A percentile compares a stretch with the other conserved stretches of the same genome.
Conservation (phyloP, 2,888 invertebrate species). For the Apoda limacodes region DNA sequence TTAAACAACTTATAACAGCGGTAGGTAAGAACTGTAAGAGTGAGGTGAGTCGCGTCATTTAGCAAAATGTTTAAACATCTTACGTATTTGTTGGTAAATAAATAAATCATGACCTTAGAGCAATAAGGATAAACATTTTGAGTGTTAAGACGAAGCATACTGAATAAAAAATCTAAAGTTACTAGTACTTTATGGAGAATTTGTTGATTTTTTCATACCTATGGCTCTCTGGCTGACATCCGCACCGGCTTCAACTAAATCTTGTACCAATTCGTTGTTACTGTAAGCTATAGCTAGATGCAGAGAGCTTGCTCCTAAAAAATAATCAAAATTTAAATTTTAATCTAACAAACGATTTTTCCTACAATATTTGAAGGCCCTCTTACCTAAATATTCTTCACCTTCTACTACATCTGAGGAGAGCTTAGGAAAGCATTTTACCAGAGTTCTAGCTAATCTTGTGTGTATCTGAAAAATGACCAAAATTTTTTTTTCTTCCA, state of each 20-base stretch:
- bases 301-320: slow-evolving; percentile 87
- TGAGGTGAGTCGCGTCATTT: too few relatives aligned
- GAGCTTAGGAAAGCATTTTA: slow-evolving; percentile 91
- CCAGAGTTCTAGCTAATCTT: slow-evolving; percentile 86
- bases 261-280: slow-evolving; percentile 94
- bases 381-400: slow-evolving; percentile 95
- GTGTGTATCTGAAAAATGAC: slow-evolving; percentile 70
- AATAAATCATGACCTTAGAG: too few relatives aligned
- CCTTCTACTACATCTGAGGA: slow-evolving; percentile 96
- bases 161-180: background rate
- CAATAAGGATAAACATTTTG: too few relatives aligned
- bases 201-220: too few relatives aligned
- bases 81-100: too few relatives aligned
- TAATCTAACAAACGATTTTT: too few relatives aligned
- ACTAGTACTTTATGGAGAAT: slow-evolving; percentile 14
- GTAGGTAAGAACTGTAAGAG: too few relatives aligned
- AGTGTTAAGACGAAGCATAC: too few relatives aligned
- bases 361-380: too few relatives aligned
- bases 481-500: too few relatives aligned
- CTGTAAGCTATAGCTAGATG: slow-evolving; percentile 97
- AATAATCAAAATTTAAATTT: background rate
- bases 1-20: too few relatives aligned
- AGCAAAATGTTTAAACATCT: too few relatives aligned
- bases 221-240: slow-evolving; percentile 93
- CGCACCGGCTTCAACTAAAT: slow-evolving; percentile 92